A percentile compares a stretch with the other conserved stretches of the same genome.
phyloP scores from a whole-genome alignment of 2,113 vertebrate genomes.

The Lates calcarifer region DNA sequence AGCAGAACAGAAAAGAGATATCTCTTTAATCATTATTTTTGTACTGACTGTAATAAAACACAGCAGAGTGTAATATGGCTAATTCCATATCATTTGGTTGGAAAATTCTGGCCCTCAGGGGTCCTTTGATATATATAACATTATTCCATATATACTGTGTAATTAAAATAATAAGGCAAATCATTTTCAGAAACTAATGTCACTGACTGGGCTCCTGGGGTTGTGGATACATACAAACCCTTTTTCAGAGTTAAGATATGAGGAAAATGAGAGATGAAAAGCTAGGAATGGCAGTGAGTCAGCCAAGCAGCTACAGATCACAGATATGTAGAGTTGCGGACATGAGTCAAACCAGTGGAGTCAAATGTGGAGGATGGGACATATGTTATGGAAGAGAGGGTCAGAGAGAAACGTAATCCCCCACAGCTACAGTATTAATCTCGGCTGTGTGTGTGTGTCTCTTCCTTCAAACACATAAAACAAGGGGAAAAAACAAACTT shows the following conservation, averaged over 20 bases:
- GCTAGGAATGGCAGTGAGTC: conserved; percentile 10
- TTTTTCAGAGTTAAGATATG: conserved; percentile 6
- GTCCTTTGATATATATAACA: conserved; percentile 28
- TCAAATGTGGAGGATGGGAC: conserved; percentile 63
- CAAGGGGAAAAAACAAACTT: conserved; percentile 41
- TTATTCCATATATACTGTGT: conserved; percentile 6
- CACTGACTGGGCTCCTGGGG: neutral
- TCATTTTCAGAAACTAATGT: conserved; percentile 40
- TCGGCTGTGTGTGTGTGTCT: conserved; percentile 55
- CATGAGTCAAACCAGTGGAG: conserved; percentile 37
- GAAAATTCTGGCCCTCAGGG: conserved; percentile 8
- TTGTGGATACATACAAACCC: conserved; percentile 18
- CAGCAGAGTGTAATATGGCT: conserved; percentile 5
- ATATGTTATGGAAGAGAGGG: conserved; percentile 60
- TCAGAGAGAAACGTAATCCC: conserved; percentile 52
- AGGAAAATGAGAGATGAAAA: conserved; percentile 38
- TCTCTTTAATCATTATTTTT: neutral
- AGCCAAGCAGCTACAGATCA: conserved; percentile 58
- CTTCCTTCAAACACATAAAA: conserved; percentile 62
- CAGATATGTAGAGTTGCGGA: conserved; percentile 30
- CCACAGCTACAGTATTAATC: conserved; percentile 66
- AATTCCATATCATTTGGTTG: conserved; percentile 38
- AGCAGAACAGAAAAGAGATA: neutral
- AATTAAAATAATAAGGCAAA: conserved; percentile 53
- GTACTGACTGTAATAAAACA: neutral